Percentiles rank a stretch among this genome's conserved stretches.
Evolutionary conservation across 2,888 invertebrate genomes (phyloP).

Genomic region (Seira sanloemensis): DNA sequence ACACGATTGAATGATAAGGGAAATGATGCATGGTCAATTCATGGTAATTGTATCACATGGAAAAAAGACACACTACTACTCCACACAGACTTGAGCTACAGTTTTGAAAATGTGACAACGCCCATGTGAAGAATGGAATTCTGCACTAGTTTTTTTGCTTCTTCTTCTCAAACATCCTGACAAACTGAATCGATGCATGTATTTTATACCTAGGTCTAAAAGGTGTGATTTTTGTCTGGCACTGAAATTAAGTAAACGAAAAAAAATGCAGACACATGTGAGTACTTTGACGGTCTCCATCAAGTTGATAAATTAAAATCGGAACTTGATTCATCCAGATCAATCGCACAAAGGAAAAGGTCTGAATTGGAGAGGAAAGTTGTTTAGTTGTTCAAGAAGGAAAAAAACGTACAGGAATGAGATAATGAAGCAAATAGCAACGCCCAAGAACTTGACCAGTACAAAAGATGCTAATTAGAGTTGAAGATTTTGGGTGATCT

Average conservation of each 20-base stretch:
- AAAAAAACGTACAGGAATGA: background rate
- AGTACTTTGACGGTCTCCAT: background rate
- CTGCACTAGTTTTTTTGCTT: conserved; percentile 3
- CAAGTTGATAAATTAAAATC: conserved; percentile 7
- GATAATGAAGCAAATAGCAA: background rate
- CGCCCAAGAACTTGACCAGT: conserved; percentile 19
- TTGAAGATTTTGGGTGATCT: background rate
- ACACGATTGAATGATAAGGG: conserved; percentile 12
- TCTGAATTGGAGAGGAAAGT: background rate
- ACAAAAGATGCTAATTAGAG: conserved; percentile 16
- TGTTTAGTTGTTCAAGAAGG: background rate
- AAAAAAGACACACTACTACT: background rate
- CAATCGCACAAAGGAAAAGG: background rate
- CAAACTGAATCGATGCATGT: background rate
- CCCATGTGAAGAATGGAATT: conserved; percentile 10
- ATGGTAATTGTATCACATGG: too few species aligned
- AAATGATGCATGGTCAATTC: conserved; percentile 14
- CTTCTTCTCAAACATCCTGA: conserved; percentile 11
- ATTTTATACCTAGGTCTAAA: background rate
- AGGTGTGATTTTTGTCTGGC: too few species aligned
- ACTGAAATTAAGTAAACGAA: background rate
- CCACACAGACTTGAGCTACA: background rate
- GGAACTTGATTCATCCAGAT: conserved; percentile 19
- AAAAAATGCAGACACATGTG: background rate
- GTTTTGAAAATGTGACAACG: conserved; percentile 4